phyloP scores from a whole-genome alignment of 92 coral and sea anemone genomes.

The Blastomussa wellsi region DNA sequence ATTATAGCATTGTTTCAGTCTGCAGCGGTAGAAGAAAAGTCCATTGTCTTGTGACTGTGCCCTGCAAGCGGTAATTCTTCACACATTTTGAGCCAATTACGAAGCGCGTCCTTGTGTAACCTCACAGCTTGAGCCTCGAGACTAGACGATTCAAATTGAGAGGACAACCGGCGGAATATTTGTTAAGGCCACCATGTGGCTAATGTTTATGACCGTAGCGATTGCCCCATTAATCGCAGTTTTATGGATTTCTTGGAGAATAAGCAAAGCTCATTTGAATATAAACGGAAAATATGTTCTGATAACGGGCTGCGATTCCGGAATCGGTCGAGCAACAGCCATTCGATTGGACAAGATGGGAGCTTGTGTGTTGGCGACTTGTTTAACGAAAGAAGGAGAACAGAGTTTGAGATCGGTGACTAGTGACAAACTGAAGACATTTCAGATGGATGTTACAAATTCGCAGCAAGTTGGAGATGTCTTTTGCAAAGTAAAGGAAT shows the following conservation, averaged over 20 bases:
- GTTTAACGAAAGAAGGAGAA: conserved; percentile 69
- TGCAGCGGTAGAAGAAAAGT: neutral
- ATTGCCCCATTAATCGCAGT: neutral
- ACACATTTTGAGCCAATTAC: neutral
- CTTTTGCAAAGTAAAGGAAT: conserved; percentile 43
- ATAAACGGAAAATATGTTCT: conserved; percentile 38
- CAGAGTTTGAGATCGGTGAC: conserved; percentile 39
- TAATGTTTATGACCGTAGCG: neutral
- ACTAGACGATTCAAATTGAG: neutral
- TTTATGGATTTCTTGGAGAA: conserved; percentile 12
- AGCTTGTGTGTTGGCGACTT: conserved; percentile 74
- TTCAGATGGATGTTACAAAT: conserved; percentile 59
- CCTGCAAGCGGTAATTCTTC: neutral
- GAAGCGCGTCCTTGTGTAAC: neutral
- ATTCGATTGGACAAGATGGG: conserved; percentile 72
- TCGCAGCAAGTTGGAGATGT: conserved; percentile 47
- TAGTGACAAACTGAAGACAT: conserved; percentile 46
- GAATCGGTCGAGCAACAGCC: conserved; percentile 63
- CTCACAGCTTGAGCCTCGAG: neutral
- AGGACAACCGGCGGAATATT: neutral
- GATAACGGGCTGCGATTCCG: conserved; percentile 72
- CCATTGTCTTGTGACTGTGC: neutral
- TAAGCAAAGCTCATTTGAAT: neutral
- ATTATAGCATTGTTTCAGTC: neutral
- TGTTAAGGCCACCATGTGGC: neutral